These are phyloP conservation scores for Mongoloraphidia duomilia DNA, from an alignment of 2,888 invertebrate species.

Conservation along the genomic window DNA sequence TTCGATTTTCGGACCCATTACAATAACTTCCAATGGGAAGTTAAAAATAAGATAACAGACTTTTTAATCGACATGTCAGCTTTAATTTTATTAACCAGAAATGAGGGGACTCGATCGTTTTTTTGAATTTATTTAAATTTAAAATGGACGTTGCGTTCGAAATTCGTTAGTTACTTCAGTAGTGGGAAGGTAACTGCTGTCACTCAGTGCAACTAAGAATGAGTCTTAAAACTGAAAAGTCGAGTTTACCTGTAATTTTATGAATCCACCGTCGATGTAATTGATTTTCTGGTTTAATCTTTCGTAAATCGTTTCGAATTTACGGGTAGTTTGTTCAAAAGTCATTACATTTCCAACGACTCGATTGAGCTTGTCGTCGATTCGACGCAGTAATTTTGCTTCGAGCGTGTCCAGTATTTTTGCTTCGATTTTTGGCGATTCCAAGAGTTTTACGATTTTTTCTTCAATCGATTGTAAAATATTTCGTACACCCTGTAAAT, in stretches of 20 bases:
- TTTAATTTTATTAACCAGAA: not conserved
- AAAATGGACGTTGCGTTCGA: too few species aligned
- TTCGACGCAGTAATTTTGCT: constrained; percentile 8
- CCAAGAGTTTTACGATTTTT: too few species aligned
- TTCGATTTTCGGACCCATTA: too few species aligned
- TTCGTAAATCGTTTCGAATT: constrained; percentile 30
- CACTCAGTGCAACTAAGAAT: too few species aligned
- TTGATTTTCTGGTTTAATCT: constrained; percentile 27
- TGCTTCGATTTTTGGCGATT: too few species aligned
- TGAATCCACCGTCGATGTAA: constrained; percentile 26
- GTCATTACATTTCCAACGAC: constrained; percentile 30
- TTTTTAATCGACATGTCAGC: too few species aligned
- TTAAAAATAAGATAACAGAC: too few species aligned
- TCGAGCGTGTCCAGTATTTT: too few species aligned
- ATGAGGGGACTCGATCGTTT: not conserved
- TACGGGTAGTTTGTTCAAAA: constrained; percentile 27
- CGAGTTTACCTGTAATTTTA: constrained; percentile 27
- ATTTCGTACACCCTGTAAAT: constrained; percentile 23
- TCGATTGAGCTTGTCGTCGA: constrained; percentile 24
- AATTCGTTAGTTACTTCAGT: too few species aligned
- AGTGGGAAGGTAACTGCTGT: too few species aligned
- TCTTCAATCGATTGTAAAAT: constrained; percentile 29
- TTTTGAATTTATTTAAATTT: not conserved
- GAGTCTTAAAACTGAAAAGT: not conserved
- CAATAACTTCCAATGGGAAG: too few species aligned